Evolutionary conservation across 1,140 invertebrate genomes (phyloP).

Genomic region (Whitmania pigra): DNA sequence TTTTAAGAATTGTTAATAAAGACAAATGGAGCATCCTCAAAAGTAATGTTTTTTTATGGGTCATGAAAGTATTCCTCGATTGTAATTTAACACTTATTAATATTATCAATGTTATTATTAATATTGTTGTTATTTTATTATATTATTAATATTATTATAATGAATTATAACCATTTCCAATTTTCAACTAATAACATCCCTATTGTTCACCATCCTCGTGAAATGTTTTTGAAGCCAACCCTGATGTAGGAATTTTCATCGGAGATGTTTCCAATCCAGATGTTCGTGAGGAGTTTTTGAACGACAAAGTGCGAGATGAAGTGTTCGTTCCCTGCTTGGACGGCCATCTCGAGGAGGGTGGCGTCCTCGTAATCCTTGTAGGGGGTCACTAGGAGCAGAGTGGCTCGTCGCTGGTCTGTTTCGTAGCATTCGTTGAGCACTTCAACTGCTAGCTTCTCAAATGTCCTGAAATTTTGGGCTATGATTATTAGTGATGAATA

Average conservation of each 20-base stretch:
- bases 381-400: slow-evolving; percentile 33
- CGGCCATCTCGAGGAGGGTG: slow-evolving; percentile 36
- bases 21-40: too few relatives aligned
- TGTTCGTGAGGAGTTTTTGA: slow-evolving; percentile 37
- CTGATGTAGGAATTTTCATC: slow-evolving; percentile 29
- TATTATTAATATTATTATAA: too few relatives aligned
- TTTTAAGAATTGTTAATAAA: too few relatives aligned
- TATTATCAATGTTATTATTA: too few relatives aligned
- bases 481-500: too few relatives aligned
- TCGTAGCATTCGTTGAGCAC: slow-evolving; percentile 39
- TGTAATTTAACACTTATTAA: too few relatives aligned
- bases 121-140: too few relatives aligned
- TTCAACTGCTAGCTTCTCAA: slow-evolving; percentile 35
- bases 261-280: slow-evolving; percentile 39
- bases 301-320: slow-evolving; percentile 40
- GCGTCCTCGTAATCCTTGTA: slow-evolving; percentile 35
- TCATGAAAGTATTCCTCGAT: too few relatives aligned
- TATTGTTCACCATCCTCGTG: too few relatives aligned
- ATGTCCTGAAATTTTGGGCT: slow-evolving; percentile 27
- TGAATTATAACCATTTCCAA: too few relatives aligned
- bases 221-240: slow-evolving; percentile 25
- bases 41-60: too few relatives aligned
- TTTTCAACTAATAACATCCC: too few relatives aligned
- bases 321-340: slow-evolving; percentile 34
- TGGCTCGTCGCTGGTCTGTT: slow-evolving; percentile 36